These are phyloP conservation scores for Stegastes partitus DNA, from an alignment of 2,113 vertebrate genomes.

Conservation along the genomic window DNA sequence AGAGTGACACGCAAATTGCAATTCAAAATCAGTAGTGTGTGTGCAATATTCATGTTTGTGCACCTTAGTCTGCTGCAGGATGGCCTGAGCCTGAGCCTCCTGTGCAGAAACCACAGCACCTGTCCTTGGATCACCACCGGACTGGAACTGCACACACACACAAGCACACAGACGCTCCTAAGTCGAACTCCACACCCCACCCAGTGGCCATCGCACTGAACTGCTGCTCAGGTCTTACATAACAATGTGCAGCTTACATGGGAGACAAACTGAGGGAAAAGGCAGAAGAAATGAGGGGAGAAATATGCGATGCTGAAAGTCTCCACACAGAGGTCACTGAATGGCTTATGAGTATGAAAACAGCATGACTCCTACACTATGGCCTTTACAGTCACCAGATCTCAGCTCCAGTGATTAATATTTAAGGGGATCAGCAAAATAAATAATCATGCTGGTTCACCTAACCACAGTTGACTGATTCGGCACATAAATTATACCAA, in stretches of 20 bases:
- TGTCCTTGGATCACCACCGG: slow-evolving; percentile 88
- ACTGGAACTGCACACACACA: slow-evolving; percentile 89
- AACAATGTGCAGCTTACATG: background rate
- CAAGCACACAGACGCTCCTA: slow-evolving; percentile 1
- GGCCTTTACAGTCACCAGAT: background rate
- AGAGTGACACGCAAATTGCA: background rate
- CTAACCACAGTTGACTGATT: background rate
- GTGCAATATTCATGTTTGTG: background rate
- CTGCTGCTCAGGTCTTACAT: slow-evolving; percentile 17
- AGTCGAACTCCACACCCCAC: slow-evolving; percentile 57
- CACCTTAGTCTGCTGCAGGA: slow-evolving; percentile 96
- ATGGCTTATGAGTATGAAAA: slow-evolving; percentile 1
- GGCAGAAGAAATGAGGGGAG: background rate
- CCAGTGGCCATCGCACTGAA: slow-evolving; percentile 52
- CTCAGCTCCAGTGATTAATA: background rate
- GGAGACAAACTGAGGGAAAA: background rate
- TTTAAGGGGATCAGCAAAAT: background rate
- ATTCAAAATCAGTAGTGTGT: background rate
- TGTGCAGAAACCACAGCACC: slow-evolving; percentile 92
- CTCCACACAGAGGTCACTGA: background rate
- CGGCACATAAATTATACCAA: background rate
- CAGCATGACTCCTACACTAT: background rate
- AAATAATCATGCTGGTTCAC: background rate
- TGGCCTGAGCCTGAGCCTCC: slow-evolving; percentile 96
- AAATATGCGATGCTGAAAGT: background rate